Evolutionary conservation across 2,888 invertebrate species (phyloP).

Genomic region (Prionchulus punctatus): DNA sequence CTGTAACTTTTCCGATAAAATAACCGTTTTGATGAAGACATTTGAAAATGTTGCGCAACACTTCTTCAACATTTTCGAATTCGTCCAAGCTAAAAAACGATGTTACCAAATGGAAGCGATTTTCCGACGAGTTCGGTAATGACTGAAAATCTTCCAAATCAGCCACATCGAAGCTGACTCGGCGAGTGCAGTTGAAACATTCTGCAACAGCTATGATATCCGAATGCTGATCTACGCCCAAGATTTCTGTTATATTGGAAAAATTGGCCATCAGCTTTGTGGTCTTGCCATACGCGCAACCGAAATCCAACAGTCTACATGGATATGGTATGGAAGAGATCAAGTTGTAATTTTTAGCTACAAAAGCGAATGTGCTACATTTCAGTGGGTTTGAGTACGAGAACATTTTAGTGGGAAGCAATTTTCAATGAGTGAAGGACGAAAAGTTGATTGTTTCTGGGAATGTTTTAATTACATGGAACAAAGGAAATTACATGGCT

Average conservation of each 20-base stretch:
- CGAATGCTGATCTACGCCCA: neutral
- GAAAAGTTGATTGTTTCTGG: too few species aligned
- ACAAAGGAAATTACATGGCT: too few species aligned
- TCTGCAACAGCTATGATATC: neutral
- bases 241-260: neutral
- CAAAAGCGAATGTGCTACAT: too few species aligned
- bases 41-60: neutral
- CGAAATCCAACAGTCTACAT: neutral
- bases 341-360: neutral
- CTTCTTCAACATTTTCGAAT: neutral
- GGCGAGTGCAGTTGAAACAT: neutral
- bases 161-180: neutral
- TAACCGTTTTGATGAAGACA: neutral
- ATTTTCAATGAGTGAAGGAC: too few species aligned
- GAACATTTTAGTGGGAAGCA: too few species aligned
- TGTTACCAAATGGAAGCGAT: neutral
- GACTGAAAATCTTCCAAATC: neutral
- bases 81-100: neutral
- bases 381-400: too few species aligned
- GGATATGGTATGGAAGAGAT: neutral
- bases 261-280: constrained; percentile 3
- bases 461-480: too few species aligned
- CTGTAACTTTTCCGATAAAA: too few species aligned
- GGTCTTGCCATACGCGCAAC: neutral
- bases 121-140: neutral